Evolutionary conservation across 2,797 vertebrate genomes (phyloP).

Genomic region (Acomys russatus): DNA sequence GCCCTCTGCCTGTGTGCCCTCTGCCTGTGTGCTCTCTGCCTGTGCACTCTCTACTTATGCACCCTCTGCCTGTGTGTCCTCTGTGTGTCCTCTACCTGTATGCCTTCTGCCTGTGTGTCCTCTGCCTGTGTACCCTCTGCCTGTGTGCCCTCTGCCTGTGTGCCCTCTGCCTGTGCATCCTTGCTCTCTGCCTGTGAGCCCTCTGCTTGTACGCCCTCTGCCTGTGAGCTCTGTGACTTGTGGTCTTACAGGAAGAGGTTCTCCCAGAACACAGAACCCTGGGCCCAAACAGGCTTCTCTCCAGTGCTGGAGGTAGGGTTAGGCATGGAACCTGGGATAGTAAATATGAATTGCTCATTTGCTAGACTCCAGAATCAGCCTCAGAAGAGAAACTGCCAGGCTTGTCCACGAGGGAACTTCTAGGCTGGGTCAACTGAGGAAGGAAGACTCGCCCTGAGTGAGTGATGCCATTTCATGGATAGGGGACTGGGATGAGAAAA

Average conservation of each 20-base stretch:
- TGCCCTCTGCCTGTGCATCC: neutral
- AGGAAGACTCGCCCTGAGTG: neutral
- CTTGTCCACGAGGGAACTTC: neutral
- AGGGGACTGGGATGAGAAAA: neutral
- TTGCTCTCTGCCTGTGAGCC: neutral
- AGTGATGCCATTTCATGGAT: neutral
- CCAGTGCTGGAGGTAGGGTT: neutral
- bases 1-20: neutral
- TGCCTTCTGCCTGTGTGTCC: neutral
- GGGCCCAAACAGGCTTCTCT: accelerated
- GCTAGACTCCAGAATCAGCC: neutral
- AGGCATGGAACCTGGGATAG: neutral
- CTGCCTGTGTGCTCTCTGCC: neutral
- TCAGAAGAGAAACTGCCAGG: neutral
- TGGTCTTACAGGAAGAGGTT: neutral
- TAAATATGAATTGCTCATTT: neutral
- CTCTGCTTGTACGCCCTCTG: neutral
- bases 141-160: neutral
- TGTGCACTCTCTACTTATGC: neutral
- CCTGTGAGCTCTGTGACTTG: neutral
- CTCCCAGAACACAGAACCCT: neutral
- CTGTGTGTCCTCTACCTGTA: neutral
- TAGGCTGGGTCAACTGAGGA: neutral
- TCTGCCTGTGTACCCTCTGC: neutral
- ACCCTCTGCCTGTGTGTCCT: neutral